Conservation (phyloP, 1,140 invertebrate species). For the Anastrepha ludens region DNA sequence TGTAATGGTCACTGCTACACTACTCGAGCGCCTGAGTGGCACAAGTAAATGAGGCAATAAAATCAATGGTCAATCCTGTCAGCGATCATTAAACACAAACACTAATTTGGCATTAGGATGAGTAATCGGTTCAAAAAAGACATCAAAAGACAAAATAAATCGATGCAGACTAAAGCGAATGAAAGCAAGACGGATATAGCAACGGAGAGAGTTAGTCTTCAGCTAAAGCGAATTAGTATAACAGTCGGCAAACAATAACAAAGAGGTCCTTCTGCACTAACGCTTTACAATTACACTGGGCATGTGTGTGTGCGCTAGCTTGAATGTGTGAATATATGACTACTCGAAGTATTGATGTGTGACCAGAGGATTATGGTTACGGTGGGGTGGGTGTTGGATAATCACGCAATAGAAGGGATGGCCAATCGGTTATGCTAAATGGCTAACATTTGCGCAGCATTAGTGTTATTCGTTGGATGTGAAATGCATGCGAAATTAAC, state of each 20-base stretch:
- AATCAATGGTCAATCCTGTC: constrained; percentile 62
- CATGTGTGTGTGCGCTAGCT: background rate
- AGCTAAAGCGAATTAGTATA: background rate
- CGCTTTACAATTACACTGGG: background rate
- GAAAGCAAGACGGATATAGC: background rate
- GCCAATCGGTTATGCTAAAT: constrained; percentile 29
- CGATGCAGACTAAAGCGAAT: background rate
- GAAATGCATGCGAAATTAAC: constrained; percentile 50
- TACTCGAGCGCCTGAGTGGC: background rate
- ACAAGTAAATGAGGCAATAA: constrained; percentile 59
- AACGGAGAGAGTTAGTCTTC: background rate
- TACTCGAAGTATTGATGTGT: constrained; percentile 19
- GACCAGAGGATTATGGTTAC: background rate
- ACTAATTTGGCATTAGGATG: constrained; percentile 33
- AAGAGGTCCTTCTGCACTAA: background rate
- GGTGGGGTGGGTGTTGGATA: background rate
- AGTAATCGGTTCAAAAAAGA: constrained; percentile 22
- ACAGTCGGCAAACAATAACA: constrained; percentile 18
- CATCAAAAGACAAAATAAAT: constrained; percentile 15
- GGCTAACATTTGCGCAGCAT: constrained; percentile 24
- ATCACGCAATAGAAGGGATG: background rate
- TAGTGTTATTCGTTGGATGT: constrained; percentile 53
- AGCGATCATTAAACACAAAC: constrained; percentile 62
- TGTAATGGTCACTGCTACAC: background rate
- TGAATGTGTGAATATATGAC: background rate